Conservation (phyloP, 2,888 invertebrate species). For the Aradus depressus region DNA sequence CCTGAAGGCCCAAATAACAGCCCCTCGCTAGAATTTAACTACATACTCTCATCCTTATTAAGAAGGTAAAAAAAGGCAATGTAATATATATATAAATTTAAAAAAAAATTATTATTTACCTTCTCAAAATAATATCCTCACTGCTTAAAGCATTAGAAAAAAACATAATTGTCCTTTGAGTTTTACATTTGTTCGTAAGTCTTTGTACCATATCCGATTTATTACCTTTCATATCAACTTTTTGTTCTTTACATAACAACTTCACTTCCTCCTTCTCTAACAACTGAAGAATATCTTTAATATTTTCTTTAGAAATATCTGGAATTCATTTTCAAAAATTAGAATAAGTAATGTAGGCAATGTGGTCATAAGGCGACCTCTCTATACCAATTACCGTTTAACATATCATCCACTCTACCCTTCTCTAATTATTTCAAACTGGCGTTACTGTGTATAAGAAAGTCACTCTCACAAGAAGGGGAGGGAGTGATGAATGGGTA, state of each 20-base stretch:
- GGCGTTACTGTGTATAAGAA: too few species aligned
- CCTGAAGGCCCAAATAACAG: too few species aligned
- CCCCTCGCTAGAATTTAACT: too few species aligned
- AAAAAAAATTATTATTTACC: background rate
- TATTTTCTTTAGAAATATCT: slow-evolving; percentile 6
- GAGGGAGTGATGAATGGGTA: too few species aligned
- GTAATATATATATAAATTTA: too few species aligned
- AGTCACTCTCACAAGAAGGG: too few species aligned
- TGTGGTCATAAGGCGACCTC: background rate
- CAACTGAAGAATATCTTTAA: slow-evolving; percentile 3
- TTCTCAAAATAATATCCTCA: slow-evolving; percentile 3
- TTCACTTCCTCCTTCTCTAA: slow-evolving; percentile 14
- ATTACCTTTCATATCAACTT: slow-evolving; percentile 13
- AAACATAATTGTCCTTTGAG: slow-evolving; percentile 11
- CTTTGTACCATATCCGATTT: slow-evolving; percentile 10
- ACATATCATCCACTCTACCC: too few species aligned
- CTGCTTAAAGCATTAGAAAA: background rate
- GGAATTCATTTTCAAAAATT: background rate
- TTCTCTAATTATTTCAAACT: too few species aligned
- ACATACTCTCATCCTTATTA: too few species aligned
- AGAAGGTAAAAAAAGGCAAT: too few species aligned
- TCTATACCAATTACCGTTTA: too few species aligned
- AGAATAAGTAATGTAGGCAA: background rate
- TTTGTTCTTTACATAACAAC: slow-evolving; percentile 7
- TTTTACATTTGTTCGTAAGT: background rate